These are phyloP conservation scores for Paramormyrops hopkinsi DNA, from an alignment of 2,797 vertebrate genomes.

Conservation along the genomic window DNA sequence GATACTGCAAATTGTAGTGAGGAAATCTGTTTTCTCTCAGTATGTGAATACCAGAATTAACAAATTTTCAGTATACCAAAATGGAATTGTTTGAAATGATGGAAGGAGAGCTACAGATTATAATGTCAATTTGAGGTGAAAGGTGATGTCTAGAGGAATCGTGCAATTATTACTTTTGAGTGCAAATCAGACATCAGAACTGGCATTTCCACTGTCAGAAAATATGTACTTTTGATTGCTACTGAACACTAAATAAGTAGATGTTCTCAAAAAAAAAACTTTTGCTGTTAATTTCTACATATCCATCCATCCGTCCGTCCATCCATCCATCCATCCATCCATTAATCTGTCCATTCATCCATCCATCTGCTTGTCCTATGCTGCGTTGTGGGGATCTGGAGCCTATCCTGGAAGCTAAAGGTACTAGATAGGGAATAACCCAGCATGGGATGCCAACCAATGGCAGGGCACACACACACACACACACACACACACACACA, in stretches of 20 bases:
- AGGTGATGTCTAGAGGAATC: conserved; percentile 5
- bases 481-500: not conserved
- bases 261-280: not conserved
- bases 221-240: conserved; percentile 17
- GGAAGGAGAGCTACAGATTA: not conserved
- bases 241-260: not conserved
- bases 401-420: not conserved
- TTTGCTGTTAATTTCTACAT: not conserved
- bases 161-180: not conserved
- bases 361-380: not conserved
- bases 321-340: not conserved
- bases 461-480: not conserved
- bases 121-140: conserved; percentile 2
- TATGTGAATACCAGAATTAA: not conserved
- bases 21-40: not conserved
- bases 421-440: not conserved
- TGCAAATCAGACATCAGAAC: conserved; percentile 38
- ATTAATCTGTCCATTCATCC: not conserved
- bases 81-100: not conserved
- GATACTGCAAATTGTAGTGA: not conserved
- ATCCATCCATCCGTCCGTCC: not conserved
- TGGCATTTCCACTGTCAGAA: not conserved
- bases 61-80: not conserved
- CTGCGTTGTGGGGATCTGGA: not conserved
- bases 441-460: not conserved